Evolutionary conservation across 2,888 invertebrate genomes (phyloP).

Genomic region (Orthosia gracilis): DNA sequence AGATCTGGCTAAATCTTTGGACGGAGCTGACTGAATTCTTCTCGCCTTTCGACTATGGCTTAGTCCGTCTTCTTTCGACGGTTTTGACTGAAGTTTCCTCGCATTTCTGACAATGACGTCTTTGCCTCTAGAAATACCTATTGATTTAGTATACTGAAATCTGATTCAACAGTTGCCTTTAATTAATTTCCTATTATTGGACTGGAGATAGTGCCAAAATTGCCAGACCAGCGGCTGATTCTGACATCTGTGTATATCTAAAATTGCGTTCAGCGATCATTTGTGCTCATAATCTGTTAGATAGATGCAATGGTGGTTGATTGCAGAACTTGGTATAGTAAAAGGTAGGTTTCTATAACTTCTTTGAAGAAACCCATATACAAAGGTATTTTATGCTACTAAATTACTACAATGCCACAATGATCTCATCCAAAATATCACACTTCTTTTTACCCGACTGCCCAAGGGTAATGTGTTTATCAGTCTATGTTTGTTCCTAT

Average conservation of each 20-base stretch:
- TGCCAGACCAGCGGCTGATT: not conserved
- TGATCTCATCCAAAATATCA: not conserved
- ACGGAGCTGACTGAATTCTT: not conserved
- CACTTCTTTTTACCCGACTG: no score
- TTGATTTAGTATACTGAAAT: not conserved
- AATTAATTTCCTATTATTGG: not conserved
- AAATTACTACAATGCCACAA: not conserved
- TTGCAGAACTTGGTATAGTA: not conserved
- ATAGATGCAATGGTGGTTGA: no score
- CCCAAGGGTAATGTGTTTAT: no score
- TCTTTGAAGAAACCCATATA: not conserved
- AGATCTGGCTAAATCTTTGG: slow-evolving; percentile 15
- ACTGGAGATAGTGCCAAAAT: not conserved
- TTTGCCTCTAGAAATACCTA: not conserved
- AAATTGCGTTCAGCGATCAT: no score
- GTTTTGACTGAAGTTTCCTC: not conserved
- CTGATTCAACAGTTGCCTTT: not conserved
- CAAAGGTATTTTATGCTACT: not conserved
- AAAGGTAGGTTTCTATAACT: not conserved
- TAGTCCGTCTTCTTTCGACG: not conserved
- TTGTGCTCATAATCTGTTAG: no score
- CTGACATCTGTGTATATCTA: not conserved
- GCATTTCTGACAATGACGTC: not conserved
- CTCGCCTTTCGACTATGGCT: not conserved
- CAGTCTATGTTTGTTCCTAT: no score